Evolutionary conservation across 1,140 invertebrate genomes (phyloP), one percentile per base, ranked within the genome.

Genomic region (Panagrolaimus sp.): DNA sequence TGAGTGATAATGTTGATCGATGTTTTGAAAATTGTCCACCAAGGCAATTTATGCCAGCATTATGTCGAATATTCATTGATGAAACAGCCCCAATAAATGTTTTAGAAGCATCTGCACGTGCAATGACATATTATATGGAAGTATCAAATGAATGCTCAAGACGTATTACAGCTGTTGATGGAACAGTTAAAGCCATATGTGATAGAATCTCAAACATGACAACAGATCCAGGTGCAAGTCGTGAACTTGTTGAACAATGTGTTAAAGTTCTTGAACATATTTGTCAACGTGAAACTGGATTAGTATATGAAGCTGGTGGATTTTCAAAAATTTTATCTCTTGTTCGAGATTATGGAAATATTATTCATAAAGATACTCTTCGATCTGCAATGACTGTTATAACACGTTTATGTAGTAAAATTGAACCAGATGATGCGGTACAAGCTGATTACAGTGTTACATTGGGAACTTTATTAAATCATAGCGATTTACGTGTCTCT

Each of bases 1-100:
- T 99, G 94, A 96, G 93, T 6, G 96, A 98, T 85, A 99, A 98
- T 89, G 94, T 99, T 38, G 96, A 99, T 84, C 88, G 95, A 78
- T 98, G 95, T 83, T 98, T 98, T 85, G 95, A 98, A 88, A 97
- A 93, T 83, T 98, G 95, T 85, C 95, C 96, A 67, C 96, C 96
- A 24, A 88, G 95, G 76, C 96, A 94, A 72, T 99, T 99, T 87
- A 87, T 99, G 69, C 96, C 96, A 74, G 95, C 96, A 0, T 86
- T 99, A 24, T 98, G 96, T 84, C 90, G 92, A 78, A 98, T 99
- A 83, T 97, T 99, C 85, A 87, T 98, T 72, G 96, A 98, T 86
- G 94, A 97, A 84, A 89, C 90, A 84, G 95, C 96, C 69, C 94
- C 96, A 17, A 95, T 98, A 83, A 96, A 93, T 87, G 93, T 98